Percentiles rank a stretch among this genome's conserved stretches.
phyloP scores from a whole-genome alignment of 2,888 invertebrate genomes.

The Mesoligia furuncula region DNA sequence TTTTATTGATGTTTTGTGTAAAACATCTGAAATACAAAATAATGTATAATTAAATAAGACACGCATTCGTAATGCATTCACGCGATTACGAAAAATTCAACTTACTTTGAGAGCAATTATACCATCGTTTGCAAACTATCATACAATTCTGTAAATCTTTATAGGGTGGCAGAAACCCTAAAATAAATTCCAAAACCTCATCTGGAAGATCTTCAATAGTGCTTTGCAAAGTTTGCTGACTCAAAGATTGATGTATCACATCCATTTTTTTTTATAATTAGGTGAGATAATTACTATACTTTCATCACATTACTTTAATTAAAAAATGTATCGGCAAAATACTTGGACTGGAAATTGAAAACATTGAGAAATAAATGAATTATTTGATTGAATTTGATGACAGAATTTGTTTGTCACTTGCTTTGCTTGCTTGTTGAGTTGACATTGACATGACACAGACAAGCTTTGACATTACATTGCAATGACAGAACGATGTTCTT shows the following conservation, averaged over 20 bases:
- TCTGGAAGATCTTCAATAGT: constrained; percentile 95
- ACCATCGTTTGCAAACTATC: constrained; percentile 97
- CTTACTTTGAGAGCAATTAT: constrained; percentile 95
- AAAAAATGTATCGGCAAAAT: constrained; percentile 46
- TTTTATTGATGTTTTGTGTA: constrained; percentile 93
- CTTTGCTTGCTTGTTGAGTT: constrained; percentile 1
- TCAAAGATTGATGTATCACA: constrained; percentile 77
- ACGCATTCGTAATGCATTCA: constrained; percentile 4
- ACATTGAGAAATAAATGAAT: constrained; percentile 61
- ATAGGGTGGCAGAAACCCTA: constrained; percentile 97
- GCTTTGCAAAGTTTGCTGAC: constrained; percentile 78
- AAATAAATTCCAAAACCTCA: constrained; percentile 97
- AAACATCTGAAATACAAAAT: constrained; percentile 92
- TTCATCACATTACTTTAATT: constrained; percentile 63
- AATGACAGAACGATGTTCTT: not conserved
- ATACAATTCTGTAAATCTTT: constrained; percentile 96
- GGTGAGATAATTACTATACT: constrained; percentile 27
- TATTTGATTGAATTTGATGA: constrained; percentile 62
- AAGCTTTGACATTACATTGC: too few species aligned
- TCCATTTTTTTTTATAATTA: constrained; percentile 78
- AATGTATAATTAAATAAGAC: constrained; percentile 10
- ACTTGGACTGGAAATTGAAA: constrained; percentile 56
- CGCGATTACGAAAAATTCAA: constrained; percentile 54
- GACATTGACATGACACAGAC: too few species aligned
- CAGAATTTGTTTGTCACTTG: constrained; percentile 52